Conservation (phyloP, 2,113 vertebrate genomes). For the Atractosteus spatula region DNA sequence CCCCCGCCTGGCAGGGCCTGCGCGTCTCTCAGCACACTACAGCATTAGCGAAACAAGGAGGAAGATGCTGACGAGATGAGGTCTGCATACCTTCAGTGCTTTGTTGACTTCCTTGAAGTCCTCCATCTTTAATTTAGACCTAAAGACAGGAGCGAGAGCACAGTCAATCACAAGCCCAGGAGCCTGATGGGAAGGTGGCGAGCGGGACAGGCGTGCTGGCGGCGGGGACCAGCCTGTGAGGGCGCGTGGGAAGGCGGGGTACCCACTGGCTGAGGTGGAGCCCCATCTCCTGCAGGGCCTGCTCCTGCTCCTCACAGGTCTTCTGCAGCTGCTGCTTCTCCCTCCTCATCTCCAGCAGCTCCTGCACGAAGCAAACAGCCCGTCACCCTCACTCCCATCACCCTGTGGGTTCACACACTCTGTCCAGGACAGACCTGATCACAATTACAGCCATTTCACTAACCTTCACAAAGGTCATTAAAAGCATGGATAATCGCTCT, state of each 20-base stretch:
- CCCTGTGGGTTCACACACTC: background rate
- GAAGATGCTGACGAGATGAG: no score
- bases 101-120: constrained; percentile 98
- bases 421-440: background rate
- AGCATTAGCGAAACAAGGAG: no score
- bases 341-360: constrained; percentile 78
- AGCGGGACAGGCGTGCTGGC: background rate
- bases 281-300: constrained; percentile 96
- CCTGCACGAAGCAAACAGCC: constrained; percentile 57
- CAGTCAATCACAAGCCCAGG: background rate
- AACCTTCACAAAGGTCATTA: background rate
- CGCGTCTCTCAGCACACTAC: background rate
- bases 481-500: no score
- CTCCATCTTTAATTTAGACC: constrained; percentile 98
- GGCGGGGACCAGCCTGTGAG: background rate
- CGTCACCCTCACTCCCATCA: background rate
- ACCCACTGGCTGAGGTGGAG: constrained; percentile 95
- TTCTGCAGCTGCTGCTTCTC: constrained; percentile 89
- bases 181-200: background rate
- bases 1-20: background rate
- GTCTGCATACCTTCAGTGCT: constrained; percentile 83
- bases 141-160: constrained; percentile 39
- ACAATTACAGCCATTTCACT: background rate
- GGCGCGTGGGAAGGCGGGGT: background rate
- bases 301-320: constrained; percentile 85